Evolutionary conservation across 2,113 vertebrate genomes (phyloP), one percentile per base, ranked within the genome.

Genomic region (Cochlearius cochlearius): DNA sequence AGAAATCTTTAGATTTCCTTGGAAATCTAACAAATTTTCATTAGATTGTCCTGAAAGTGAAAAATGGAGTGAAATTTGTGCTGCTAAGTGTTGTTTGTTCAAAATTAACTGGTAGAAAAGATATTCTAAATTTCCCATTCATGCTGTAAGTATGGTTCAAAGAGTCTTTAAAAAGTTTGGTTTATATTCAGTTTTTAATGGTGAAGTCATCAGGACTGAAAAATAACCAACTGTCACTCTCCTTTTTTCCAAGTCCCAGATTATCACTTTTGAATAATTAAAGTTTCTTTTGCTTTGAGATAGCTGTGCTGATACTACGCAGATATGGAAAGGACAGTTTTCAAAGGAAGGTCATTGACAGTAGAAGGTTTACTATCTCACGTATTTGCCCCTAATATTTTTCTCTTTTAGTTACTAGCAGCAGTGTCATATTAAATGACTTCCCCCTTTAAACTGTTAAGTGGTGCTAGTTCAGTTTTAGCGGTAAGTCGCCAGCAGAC

Each of bases 381-480:
- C 97, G 92, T 97, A 92, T 98, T 98, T 98, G 97, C 96, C 97
- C 98, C 80, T 82, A 97, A 98, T 96, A 97, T 98, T 98, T 97
- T 96, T 97, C 97, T 97, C 98, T 98, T 98, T 98, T 98, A 96
- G 98, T 98, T 99, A 98, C 98, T 90, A 92, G 96, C 96, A 98
- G 98, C 98, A 98, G 98, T 98, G 98, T 98, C 98, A 96, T 98
- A 98, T 99, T 99, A 98, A 98, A 98, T 97, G 97, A 96, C 87
- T 89, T 98, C 97, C 87, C 95, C 96, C 94, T 98, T 98, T 98
- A 98, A 98, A 98, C 98, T 98, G 98, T 97, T 99, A 99, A 99
- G 99, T 99, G 99, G 99, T 98, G 98, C 98, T 98, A 98, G 98
- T 98, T 98, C 98, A 98, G 98, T 98, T 98, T 98, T 98, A 98